Base-by-base conservation (phyloP, 2,888 invertebrate species). In the Pyrochroa serraticornis region DNA sequence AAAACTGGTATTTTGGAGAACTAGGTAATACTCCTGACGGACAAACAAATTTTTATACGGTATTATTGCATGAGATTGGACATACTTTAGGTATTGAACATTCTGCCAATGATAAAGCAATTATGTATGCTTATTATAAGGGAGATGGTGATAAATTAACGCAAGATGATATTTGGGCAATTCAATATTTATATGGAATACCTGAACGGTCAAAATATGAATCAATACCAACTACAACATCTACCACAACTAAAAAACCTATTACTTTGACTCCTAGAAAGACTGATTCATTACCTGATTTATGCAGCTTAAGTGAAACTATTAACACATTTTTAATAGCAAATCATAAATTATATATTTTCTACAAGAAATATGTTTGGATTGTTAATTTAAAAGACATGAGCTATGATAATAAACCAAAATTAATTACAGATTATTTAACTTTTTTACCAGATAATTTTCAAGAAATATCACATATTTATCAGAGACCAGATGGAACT, bases 191-290 rank as follows among this genome's bases (percentile, higher is more conserved):
- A n/a, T n/a, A n/a, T n/a, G n/a, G n/a, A n/a, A n/a, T n/a, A n/a
- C 34, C 45, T 33, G 45, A 44, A 44, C 45, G 13, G 14, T 44
- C 34, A 44, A 44, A 35, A 35, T 46, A 46, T 46, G 46, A 46
- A 46, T 35, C 37, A 37, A 46, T 38, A 48, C 48, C 48, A 48
- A 48, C 39, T 38, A 48, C 48, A 46, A 46, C 43, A 32, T 32
- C 43, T 45, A 45, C 45, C 34, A 34, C 45, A 45, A 45, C 45
- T 34, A 45, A 45, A 45, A 46, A 46, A 46, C 37, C 10, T 45
- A 13, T 41, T 41, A 14, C n/a, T 7, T 5, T 13, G 7, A 14
- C 5, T 41, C 41, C 41, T n/a, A 41, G 41, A 5, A 14, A 10
- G 41, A 32, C 32, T 32, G 45, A 44, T 7, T 34, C 45, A 10